These are phyloP conservation scores for Tenthredo mesomela DNA, from an alignment of 2,888 invertebrate species.

Conservation along the genomic window DNA sequence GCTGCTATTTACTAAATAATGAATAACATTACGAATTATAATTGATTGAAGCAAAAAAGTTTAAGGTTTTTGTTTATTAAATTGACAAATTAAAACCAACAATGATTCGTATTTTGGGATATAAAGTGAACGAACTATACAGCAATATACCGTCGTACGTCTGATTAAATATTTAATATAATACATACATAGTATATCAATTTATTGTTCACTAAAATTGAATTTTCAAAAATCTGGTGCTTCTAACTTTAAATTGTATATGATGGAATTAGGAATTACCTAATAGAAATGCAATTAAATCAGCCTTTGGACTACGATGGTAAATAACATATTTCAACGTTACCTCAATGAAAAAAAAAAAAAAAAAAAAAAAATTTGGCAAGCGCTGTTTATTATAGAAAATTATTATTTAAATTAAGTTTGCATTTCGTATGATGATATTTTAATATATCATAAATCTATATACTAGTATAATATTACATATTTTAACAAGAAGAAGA, in stretches of 20 bases:
- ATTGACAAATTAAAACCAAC: background rate
- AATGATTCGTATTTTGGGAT: background rate
- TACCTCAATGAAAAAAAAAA: background rate
- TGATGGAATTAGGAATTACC: background rate
- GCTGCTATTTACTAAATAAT: slow-evolving; percentile 3
- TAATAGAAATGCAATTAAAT: background rate
- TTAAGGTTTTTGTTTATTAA: background rate
- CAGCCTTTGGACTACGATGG: slow-evolving; percentile 9
- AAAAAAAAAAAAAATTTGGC: background rate
- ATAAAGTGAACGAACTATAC: background rate
- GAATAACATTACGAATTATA: background rate
- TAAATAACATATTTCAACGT: slow-evolving; percentile 3
- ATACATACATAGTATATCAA: background rate
- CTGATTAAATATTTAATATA: background rate
- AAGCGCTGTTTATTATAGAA: slow-evolving; percentile 23
- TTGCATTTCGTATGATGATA: slow-evolving; percentile 64
- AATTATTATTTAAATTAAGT: slow-evolving; percentile 39
- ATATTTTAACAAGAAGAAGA: background rate
- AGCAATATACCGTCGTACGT: slow-evolving; percentile 1
- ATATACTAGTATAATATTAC: background rate
- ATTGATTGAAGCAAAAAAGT: background rate
- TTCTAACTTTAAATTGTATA: background rate
- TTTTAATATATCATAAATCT: slow-evolving; percentile 6
- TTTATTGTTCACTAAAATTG: background rate
- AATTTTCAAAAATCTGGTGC: background rate